Evolutionary conservation across 2,113 vertebrate species (phyloP).

Genomic region (Xenopus laevis): DNA sequence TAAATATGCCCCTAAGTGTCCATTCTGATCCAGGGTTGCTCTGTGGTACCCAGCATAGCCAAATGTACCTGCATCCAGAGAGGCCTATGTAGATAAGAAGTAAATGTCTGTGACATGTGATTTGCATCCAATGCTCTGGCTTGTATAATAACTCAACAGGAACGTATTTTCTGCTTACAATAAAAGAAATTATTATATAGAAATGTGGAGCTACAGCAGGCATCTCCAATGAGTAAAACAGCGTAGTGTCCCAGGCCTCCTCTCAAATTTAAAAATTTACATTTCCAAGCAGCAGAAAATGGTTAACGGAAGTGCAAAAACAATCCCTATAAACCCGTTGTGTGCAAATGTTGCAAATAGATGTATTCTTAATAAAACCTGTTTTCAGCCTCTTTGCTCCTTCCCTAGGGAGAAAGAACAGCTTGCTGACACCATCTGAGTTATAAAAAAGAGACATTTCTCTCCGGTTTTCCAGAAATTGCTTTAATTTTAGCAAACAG

Average conservation of each 20-base stretch:
- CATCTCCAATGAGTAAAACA: not conserved
- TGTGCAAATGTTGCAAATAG: conserved; percentile 35
- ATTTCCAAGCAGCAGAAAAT: conserved; percentile 11
- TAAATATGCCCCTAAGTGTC: too few relatives aligned
- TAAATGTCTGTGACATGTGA: too few relatives aligned
- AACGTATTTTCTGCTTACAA: too few relatives aligned
- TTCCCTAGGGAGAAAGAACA: conserved; percentile 33
- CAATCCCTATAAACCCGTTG: conserved; percentile 13
- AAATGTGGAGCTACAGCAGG: too few relatives aligned
- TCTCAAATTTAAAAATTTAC: conserved; percentile 7
- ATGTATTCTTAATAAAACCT: conserved; percentile 44
- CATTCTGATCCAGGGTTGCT: too few relatives aligned
- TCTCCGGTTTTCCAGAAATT: conserved; percentile 49
- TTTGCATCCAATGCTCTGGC: too few relatives aligned
- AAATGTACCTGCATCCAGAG: too few relatives aligned
- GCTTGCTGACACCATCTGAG: conserved; percentile 40
- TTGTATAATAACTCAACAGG: too few relatives aligned
- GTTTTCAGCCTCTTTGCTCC: conserved; percentile 28
- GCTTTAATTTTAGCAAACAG: conserved; percentile 48
- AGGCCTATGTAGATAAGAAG: too few relatives aligned
- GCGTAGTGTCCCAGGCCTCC: not conserved
- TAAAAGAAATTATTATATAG: too few relatives aligned
- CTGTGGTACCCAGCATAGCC: too few relatives aligned
- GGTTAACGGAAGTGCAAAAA: not conserved
- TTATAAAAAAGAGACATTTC: conserved; percentile 50